phyloP scores from a whole-genome alignment of 2,113 vertebrate genomes.

The Sylvia atricapilla region DNA sequence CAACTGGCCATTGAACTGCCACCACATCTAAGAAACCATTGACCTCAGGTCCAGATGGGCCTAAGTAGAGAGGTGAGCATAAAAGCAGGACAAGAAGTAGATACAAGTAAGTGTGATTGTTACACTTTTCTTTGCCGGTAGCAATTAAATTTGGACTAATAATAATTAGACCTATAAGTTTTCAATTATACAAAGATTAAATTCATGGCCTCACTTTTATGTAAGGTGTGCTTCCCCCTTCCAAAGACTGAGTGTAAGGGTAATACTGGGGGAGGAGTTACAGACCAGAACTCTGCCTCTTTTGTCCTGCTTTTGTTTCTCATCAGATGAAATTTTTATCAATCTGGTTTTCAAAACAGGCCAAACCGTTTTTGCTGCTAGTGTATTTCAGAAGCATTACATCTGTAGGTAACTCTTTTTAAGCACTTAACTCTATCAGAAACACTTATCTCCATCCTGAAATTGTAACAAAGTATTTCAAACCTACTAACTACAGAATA shows the following conservation, averaged over 20 bases:
- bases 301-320: not conserved
- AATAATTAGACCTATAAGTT: not conserved
- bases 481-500: not conserved
- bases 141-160: not conserved
- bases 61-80: not conserved
- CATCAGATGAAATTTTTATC: not conserved
- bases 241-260: not conserved
- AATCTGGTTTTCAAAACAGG: not conserved
- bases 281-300: not conserved
- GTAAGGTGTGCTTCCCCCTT: not conserved
- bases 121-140: not conserved
- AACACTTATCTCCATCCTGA: not conserved
- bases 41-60: not conserved
- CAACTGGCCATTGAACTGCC: not conserved
- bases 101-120: not conserved
- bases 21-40: not conserved
- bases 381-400: not conserved
- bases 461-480: not conserved
- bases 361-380: not conserved
- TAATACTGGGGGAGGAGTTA: not conserved
- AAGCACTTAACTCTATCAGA: not conserved
- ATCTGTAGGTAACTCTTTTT: not conserved
- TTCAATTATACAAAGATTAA: not conserved
- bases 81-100: not conserved
- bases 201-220: not conserved